phyloP scores from a whole-genome alignment of 2,113 vertebrate species.

The Trematomus loennbergii region DNA sequence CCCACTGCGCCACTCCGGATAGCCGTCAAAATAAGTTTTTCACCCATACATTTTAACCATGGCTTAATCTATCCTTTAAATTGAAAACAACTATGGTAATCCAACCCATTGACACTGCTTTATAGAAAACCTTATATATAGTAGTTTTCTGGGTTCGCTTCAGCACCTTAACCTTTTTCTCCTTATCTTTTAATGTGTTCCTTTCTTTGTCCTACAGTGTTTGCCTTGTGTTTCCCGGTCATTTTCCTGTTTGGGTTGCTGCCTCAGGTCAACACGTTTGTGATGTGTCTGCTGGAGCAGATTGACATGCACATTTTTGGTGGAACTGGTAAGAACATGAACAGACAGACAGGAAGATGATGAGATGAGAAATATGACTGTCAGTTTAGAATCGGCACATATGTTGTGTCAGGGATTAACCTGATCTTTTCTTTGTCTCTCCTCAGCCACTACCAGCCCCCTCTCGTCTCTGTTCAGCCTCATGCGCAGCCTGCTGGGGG shows the following conservation, averaged over 20 bases:
- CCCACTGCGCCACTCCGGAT: no score
- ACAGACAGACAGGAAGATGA: neutral
- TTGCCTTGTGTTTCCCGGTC: constrained; percentile 90
- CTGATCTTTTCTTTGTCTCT: constrained; percentile 32
- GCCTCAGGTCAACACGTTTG: constrained; percentile 93
- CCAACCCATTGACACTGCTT: neutral
- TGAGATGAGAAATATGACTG: neutral
- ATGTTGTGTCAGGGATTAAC: no score
- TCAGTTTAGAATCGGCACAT: no score
- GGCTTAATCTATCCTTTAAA: neutral
- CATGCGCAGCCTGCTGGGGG: constrained; percentile 87
- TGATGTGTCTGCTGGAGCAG: constrained; percentile 95
- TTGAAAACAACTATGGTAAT: neutral
- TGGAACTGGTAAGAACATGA: constrained; percentile 86
- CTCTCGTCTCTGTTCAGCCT: constrained; percentile 91
- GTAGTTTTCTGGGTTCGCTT: neutral
- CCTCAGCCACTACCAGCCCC: constrained; percentile 90
- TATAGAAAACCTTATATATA: neutral
- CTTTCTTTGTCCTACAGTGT: constrained; percentile 80
- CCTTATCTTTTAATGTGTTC: neutral
- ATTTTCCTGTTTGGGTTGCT: constrained; percentile 93
- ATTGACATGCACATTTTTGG: constrained; percentile 94
- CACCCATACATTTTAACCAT: neutral
- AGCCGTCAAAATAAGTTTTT: neutral
- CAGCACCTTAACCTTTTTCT: neutral